phyloP scores from a whole-genome alignment of 2,797 vertebrate species.

The Schizopygopsis malacanthus region DNA sequence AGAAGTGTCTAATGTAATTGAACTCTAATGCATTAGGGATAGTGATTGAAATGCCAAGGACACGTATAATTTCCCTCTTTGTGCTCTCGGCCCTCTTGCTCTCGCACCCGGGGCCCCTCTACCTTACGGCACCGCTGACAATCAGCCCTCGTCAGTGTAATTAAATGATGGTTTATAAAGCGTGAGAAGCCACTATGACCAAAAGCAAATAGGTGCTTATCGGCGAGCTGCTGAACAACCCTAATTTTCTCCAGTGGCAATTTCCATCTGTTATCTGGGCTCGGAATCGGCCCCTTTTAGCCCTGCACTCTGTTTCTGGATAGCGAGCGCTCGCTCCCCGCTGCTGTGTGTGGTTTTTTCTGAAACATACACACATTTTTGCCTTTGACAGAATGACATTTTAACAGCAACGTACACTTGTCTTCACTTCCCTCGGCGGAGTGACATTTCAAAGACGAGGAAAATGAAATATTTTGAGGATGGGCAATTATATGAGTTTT shows the following conservation, averaged over 20 bases:
- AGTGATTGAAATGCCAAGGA: constrained; percentile 64
- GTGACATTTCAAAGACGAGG: constrained; percentile 43
- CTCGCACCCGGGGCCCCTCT: constrained; percentile 80
- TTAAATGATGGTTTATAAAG: constrained; percentile 94
- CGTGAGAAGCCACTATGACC: constrained; percentile 87
- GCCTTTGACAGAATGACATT: constrained; percentile 56
- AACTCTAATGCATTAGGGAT: constrained; percentile 62
- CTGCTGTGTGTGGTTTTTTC: constrained; percentile 53
- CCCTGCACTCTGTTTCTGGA: constrained; percentile 50
- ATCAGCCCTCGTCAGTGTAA: constrained; percentile 90
- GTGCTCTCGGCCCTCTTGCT: constrained; percentile 72
- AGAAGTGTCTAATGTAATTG: constrained; percentile 59
- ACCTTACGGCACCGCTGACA: constrained; percentile 87
- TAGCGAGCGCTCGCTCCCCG: constrained; percentile 33
- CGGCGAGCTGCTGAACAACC: constrained; percentile 82
- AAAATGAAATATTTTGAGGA: constrained; percentile 30
- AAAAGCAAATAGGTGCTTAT: constrained; percentile 90
- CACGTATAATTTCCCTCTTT: constrained; percentile 76
- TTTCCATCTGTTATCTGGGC: constrained; percentile 85
- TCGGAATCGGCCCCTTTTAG: constrained; percentile 76
- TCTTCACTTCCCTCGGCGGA: constrained; percentile 21
- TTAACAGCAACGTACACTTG: constrained; percentile 53
- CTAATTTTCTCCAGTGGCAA: constrained; percentile 86
- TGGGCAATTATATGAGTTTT: constrained; percentile 25
- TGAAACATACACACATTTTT: constrained; percentile 56